These are phyloP conservation scores for Formicarius rufipectus DNA, from an alignment of 2,113 vertebrate species.

Conservation along the genomic window DNA sequence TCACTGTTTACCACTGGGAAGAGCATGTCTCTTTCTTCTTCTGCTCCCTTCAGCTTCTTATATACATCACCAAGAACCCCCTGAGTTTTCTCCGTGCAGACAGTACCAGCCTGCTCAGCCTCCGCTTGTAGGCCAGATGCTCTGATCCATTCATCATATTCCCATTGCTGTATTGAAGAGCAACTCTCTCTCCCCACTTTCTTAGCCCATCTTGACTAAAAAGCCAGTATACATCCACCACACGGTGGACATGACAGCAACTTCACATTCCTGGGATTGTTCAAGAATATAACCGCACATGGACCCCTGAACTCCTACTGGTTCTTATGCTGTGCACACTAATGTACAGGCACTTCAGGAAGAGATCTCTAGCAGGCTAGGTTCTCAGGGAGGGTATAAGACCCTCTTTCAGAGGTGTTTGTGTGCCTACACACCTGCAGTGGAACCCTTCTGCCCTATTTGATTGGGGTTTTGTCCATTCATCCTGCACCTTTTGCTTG, in stretches of 20 bases:
- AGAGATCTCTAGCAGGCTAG: background rate
- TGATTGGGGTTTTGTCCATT: background rate
- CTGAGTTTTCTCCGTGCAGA: background rate
- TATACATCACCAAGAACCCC: background rate
- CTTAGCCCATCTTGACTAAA: background rate
- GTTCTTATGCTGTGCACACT: background rate
- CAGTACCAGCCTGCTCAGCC: background rate
- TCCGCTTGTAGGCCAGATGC: background rate
- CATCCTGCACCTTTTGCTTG: background rate
- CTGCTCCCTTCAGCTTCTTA: background rate
- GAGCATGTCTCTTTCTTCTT: background rate
- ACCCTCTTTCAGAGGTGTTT: background rate
- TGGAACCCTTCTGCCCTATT: background rate
- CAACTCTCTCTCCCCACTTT: background rate
- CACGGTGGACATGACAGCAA: accelerated
- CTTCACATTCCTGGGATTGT: accelerated
- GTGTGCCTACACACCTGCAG: background rate
- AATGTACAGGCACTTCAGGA: background rate
- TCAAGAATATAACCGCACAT: accelerated
- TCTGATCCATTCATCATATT: background rate
- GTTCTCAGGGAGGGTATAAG: background rate
- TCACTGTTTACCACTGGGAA: background rate
- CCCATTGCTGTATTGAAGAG: background rate
- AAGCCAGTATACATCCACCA: background rate
- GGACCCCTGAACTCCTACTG: background rate